A percentile compares a stretch with the other conserved stretches of the same genome.
These are phyloP conservation scores for Prinia subflava DNA, from an alignment of 2,113 vertebrate genomes.

Conservation along the genomic window DNA sequence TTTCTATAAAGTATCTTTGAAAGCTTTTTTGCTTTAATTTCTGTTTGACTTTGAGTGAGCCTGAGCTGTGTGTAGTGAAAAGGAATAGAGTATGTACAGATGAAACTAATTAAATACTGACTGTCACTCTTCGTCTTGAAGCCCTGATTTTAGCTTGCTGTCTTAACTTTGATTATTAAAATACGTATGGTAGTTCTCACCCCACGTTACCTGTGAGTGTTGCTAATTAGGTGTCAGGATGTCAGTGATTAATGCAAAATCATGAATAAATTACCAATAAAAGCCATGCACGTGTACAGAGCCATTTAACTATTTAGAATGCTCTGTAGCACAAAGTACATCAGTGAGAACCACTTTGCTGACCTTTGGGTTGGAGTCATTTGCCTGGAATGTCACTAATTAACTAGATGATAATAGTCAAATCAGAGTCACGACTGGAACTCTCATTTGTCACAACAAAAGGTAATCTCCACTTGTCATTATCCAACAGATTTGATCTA, in stretches of 20 bases:
- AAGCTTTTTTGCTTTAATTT: slow-evolving; percentile 33
- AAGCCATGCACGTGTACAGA: background rate
- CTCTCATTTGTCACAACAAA: background rate
- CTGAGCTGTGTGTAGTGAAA: background rate
- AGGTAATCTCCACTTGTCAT: background rate
- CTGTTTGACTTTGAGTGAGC: slow-evolving; percentile 2
- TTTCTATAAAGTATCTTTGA: background rate
- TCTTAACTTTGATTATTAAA: slow-evolving; percentile 41
- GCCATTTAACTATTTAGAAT: background rate
- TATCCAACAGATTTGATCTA: background rate
- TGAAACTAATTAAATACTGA: slow-evolving; percentile 30
- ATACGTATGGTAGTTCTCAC: background rate
- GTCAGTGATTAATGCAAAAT: slow-evolving; percentile 56
- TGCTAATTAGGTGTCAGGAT: slow-evolving; percentile 60
- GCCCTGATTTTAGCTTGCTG: background rate
- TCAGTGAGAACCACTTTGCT: background rate
- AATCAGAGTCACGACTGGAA: background rate
- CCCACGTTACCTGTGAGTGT: slow-evolving; percentile 12
- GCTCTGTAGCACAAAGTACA: background rate
- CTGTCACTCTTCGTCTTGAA: slow-evolving; percentile 6
- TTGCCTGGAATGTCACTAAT: slow-evolving; percentile 22
- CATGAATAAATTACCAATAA: slow-evolving; percentile 52
- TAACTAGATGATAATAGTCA: background rate
- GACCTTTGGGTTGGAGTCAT: background rate
- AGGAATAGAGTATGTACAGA: background rate